These are phyloP conservation scores for Bombycilla garrulus DNA, from an alignment of 2,113 vertebrate species.

Conservation along the genomic window DNA sequence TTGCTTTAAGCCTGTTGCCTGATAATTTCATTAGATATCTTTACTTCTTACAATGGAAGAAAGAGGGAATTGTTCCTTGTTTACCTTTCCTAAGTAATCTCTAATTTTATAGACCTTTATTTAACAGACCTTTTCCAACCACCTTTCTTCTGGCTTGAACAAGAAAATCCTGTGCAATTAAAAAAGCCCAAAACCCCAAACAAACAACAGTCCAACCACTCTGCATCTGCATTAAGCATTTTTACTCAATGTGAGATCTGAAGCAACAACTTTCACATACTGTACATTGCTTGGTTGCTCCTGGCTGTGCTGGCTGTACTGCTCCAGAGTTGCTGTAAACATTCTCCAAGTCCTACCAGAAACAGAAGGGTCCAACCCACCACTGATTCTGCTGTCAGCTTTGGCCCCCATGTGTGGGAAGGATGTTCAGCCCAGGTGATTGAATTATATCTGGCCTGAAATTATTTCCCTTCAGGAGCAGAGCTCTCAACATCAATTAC, in stretches of 20 bases:
- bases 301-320: neutral
- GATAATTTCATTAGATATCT: conserved; percentile 38
- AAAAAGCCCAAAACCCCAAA: neutral
- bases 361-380: neutral
- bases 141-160: neutral
- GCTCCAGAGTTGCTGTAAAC: neutral
- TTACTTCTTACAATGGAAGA: neutral
- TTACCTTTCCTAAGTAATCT: neutral
- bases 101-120: neutral
- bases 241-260: neutral
- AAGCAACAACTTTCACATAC: neutral
- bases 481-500: neutral
- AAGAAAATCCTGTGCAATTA: neutral
- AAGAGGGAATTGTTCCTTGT: neutral
- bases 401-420: neutral
- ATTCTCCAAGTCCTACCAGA: neutral
- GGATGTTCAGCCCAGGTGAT: neutral
- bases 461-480: neutral
- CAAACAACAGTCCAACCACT: neutral
- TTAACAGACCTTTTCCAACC: neutral
- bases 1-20: conserved; percentile 43
- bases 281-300: neutral
- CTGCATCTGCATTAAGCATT: neutral
- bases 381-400: neutral
- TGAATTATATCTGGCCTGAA: neutral